Evolutionary conservation across 2,888 invertebrate genomes (phyloP).

Genomic region (Apodemia hepburni): DNA sequence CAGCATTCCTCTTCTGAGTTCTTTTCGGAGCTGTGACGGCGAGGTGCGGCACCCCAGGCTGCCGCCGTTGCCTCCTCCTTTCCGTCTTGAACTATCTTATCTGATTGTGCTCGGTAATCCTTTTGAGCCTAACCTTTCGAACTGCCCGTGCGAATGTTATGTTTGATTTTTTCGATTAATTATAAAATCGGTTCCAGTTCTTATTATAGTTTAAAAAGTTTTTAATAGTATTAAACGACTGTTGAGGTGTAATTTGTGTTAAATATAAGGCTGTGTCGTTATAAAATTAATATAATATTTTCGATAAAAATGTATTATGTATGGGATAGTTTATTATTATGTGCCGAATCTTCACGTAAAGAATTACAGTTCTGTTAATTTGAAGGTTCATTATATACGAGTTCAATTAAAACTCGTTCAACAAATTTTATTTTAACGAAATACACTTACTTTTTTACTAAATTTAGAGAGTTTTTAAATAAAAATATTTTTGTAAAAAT

Average conservation of each 20-base stretch:
- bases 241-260: slow-evolving; percentile 64
- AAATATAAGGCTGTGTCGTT: slow-evolving; percentile 80
- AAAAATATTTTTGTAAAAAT: neutral
- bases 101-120: slow-evolving; percentile 75
- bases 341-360: neutral
- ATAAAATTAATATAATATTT: slow-evolving; percentile 41
- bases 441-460: neutral
- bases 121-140: slow-evolving; percentile 48
- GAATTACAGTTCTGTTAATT: neutral
- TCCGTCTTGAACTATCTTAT: slow-evolving; percentile 46
- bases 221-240: slow-evolving; percentile 50
- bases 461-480: neutral
- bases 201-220: slow-evolving; percentile 66
- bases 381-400: neutral
- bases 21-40: slow-evolving; percentile 78
- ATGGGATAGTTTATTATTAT: neutral
- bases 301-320: neutral
- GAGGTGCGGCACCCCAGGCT: slow-evolving; percentile 71
- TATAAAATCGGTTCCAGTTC: slow-evolving; percentile 73
- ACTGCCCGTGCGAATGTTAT: slow-evolving; percentile 70
- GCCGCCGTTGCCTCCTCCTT: slow-evolving; percentile 49
- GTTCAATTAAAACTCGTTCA: neutral
- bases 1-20: slow-evolving; percentile 76
- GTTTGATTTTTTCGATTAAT: slow-evolving; percentile 61
- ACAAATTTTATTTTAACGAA: neutral